These are phyloP conservation scores for Actinopyga echinites DNA, from an alignment of 53 echinoderm and acorn worm genomes.

Conservation along the genomic window DNA sequence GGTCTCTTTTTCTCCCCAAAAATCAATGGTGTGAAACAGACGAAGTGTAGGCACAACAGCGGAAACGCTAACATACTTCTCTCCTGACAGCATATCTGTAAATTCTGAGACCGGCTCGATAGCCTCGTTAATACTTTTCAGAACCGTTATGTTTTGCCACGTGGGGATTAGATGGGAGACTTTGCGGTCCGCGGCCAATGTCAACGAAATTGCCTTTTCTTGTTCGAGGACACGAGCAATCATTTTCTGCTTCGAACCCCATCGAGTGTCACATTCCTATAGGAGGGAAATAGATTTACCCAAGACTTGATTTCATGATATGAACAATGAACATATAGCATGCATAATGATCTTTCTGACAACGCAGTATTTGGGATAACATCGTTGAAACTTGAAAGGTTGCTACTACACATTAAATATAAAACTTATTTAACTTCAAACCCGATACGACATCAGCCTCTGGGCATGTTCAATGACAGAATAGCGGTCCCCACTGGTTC, in stretches of 20 bases:
- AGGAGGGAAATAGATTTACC: background rate
- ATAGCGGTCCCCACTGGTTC: no score
- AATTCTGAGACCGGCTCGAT: constrained; percentile 26
- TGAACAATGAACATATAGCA: background rate
- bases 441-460: no score
- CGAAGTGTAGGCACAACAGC: background rate
- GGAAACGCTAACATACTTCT: constrained; percentile 9
- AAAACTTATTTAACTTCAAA: no score
- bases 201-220: background rate
- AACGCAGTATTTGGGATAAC: background rate
- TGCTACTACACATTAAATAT: no score
- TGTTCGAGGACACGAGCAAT: constrained; percentile 35
- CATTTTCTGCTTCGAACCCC: constrained; percentile 56
- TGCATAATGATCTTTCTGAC: background rate
- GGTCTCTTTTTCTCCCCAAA: no score
- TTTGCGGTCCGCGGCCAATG: background rate
- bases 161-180: constrained; percentile 18
- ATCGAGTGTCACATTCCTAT: constrained; percentile 40
- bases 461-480: no score
- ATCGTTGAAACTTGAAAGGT: no score
- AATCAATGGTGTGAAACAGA: no score
- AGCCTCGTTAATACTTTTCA: background rate
- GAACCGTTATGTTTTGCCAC: constrained; percentile 41
- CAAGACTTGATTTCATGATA: background rate
- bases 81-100: constrained; percentile 47